phyloP scores from a whole-genome alignment of 2,888 invertebrate species.

The Watsonalla cultraria region DNA sequence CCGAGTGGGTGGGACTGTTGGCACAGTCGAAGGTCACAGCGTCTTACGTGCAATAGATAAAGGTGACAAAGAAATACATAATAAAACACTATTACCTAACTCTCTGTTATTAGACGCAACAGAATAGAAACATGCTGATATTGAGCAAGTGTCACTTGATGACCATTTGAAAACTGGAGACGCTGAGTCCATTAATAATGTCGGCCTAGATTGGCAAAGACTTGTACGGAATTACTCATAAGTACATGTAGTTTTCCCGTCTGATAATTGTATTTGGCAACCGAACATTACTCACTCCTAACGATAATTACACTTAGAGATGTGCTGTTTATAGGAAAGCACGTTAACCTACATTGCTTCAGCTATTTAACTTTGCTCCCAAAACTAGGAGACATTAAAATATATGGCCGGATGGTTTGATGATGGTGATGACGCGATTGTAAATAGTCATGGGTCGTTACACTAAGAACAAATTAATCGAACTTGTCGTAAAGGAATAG shows the following conservation, averaged over 20 bases:
- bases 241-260: conserved; percentile 14
- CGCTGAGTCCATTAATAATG: not conserved
- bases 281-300: conserved; percentile 16
- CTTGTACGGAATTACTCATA: not conserved
- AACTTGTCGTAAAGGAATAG: not conserved
- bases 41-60: conserved; percentile 16
- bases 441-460: not conserved
- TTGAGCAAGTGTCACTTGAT: too few species aligned
- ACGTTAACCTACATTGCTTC: conserved; percentile 10
- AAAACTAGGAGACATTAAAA: not conserved
- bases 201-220: not conserved
- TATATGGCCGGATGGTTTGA: not conserved
- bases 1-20: conserved; percentile 44
- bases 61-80: conserved; percentile 7
- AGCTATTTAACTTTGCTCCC: conserved; percentile 3
- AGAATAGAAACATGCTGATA: too few species aligned
- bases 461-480: not conserved
- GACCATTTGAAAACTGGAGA: not conserved
- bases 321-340: conserved; percentile 10
- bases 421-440: not conserved
- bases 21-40: conserved; percentile 40
- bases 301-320: conserved; percentile 5
- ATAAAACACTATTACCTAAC: not conserved
- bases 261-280: conserved; percentile 28
- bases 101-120: too few species aligned